A percentile compares a stretch with the other conserved stretches of the same genome.
These are phyloP conservation scores for Amia ocellicauda DNA, from an alignment of 2,113 vertebrate species.

Conservation along the genomic window DNA sequence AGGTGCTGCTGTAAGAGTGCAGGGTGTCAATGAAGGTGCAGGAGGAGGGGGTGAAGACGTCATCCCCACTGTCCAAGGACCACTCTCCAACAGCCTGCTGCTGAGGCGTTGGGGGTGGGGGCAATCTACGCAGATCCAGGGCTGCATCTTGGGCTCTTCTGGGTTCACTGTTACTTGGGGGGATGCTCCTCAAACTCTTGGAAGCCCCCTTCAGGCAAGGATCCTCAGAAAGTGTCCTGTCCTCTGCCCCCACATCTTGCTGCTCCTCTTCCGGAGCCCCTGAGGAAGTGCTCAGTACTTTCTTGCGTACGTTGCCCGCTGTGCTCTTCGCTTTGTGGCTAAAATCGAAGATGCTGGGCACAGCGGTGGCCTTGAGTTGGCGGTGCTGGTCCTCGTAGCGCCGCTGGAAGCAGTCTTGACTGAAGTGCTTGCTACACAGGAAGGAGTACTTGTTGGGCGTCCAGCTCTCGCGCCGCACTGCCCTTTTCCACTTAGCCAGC, in stretches of 20 bases:
- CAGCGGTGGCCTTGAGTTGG: conserved; percentile 68
- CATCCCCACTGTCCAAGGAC: conserved; percentile 6
- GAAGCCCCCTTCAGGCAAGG: not conserved
- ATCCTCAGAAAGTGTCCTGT: not conserved
- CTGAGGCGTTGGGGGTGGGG: not conserved
- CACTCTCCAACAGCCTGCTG: conserved; percentile 21
- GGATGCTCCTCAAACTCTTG: not conserved
- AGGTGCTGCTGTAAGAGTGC: conserved; percentile 75
- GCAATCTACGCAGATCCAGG: not conserved
- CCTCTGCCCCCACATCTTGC: not conserved
- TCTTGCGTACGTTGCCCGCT: conserved; percentile 12
- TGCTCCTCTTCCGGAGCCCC: not conserved
- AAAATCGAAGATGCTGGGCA: conserved; percentile 74
- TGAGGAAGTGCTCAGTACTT: not conserved
- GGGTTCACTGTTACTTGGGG: too few species aligned
- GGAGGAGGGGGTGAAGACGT: conserved; percentile 58
- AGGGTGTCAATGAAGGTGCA: conserved; percentile 74
- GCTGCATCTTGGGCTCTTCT: not conserved
- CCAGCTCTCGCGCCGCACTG: conserved; percentile 75
- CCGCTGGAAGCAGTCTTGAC: conserved; percentile 73
- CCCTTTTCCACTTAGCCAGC: conserved; percentile 70
- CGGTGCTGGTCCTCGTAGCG: conserved; percentile 70
- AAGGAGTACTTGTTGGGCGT: conserved; percentile 78
- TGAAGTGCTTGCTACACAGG: conserved; percentile 77
- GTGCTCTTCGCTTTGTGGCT: conserved; percentile 44